A percentile compares a stretch with the other conserved stretches of the same genome.
phyloP scores from a whole-genome alignment of 2,888 invertebrate genomes.

The Podotricha telesiphe region DNA sequence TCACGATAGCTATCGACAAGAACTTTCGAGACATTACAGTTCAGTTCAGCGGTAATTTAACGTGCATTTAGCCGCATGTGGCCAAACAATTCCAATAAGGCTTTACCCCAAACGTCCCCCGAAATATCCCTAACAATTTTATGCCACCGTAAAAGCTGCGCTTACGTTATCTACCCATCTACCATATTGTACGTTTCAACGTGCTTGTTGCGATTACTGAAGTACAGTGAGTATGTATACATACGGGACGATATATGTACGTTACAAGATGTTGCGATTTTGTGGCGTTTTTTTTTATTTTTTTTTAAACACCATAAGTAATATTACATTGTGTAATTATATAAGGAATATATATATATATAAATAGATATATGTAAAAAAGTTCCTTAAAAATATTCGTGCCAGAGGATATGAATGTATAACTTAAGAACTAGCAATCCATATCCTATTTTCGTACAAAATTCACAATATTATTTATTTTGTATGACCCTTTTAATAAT shows the following conservation, averaged over 20 bases:
- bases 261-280: neutral
- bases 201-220: slow-evolving; percentile 66
- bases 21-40: slow-evolving; percentile 9
- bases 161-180: slow-evolving; percentile 78
- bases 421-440: too few relatives aligned
- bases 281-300: neutral
- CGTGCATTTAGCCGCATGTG: slow-evolving; percentile 35
- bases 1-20: slow-evolving; percentile 1
- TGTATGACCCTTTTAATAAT: too few relatives aligned
- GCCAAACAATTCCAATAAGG: slow-evolving; percentile 46
- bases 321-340: too few relatives aligned
- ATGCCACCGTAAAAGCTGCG: slow-evolving; percentile 66
- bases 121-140: slow-evolving; percentile 48
- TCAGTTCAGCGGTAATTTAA: slow-evolving; percentile 16
- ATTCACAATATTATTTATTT: too few relatives aligned
- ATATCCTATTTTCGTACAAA: too few relatives aligned
- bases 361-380: too few relatives aligned
- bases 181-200: slow-evolving; percentile 78
- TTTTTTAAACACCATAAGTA: too few relatives aligned
- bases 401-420: too few relatives aligned
- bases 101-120: slow-evolving; percentile 38
- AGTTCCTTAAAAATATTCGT: too few relatives aligned
- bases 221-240: slow-evolving; percentile 50
- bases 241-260: slow-evolving; percentile 54
- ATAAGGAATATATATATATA: too few relatives aligned